phyloP scores from a whole-genome alignment of 2,797 vertebrate species.

The Numenius phaeopus region DNA sequence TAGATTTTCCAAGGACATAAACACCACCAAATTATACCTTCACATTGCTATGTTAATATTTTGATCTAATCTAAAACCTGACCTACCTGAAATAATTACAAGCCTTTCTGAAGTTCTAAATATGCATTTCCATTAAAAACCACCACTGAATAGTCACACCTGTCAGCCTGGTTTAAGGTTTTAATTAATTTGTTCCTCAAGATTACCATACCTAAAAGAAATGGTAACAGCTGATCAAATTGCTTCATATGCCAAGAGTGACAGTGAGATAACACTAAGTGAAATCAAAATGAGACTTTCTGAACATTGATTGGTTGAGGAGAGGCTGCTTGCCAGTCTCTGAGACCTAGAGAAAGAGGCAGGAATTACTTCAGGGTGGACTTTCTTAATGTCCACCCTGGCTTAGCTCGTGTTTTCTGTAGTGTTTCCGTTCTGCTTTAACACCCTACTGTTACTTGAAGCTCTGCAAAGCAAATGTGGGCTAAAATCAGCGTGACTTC shows the following conservation, averaged over 20 bases:
- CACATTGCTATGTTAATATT: background rate
- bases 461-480: background rate
- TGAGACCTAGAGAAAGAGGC: background rate
- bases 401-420: background rate
- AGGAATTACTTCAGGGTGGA: background rate
- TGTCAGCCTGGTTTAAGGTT: slow-evolving; percentile 41
- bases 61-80: background rate
- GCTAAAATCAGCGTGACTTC: background rate
- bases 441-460: background rate
- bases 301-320: background rate
- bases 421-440: background rate
- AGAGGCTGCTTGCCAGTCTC: background rate
- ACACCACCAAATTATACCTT: background rate
- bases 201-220: slow-evolving; percentile 21
- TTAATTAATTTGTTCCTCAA: slow-evolving; percentile 42
- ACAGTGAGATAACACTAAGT: background rate
- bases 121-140: background rate
- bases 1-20: background rate
- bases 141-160: background rate
- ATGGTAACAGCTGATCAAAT: background rate
- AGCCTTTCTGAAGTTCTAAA: slow-evolving; percentile 15
- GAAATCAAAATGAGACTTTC: background rate
- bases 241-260: background rate
- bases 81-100: slow-evolving; percentile 23
- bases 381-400: background rate